These are phyloP conservation scores for Clamator glandarius DNA, from an alignment of 2,797 vertebrate species.

Conservation along the genomic window DNA sequence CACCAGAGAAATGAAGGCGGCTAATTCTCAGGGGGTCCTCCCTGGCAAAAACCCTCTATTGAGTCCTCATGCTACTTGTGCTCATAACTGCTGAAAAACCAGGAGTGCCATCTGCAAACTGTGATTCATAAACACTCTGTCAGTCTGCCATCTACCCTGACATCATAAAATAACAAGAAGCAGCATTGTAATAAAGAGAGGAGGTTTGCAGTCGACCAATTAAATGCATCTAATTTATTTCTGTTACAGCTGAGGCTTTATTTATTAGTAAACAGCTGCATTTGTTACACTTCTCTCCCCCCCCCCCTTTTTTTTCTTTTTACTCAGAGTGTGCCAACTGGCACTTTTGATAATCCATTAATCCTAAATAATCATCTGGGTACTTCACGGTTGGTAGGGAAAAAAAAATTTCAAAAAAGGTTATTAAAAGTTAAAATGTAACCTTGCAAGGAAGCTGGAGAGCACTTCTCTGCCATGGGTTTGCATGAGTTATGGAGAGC, in stretches of 20 bases:
- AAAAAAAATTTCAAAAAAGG: background rate
- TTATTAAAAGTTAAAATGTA: constrained; percentile 70
- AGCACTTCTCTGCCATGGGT: background rate
- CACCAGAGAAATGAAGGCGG: constrained; percentile 79
- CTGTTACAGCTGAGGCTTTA: constrained; percentile 88
- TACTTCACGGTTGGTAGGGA: constrained; percentile 58
- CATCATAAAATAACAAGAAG: constrained; percentile 86
- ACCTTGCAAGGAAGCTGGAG: constrained; percentile 61
- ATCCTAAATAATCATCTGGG: constrained; percentile 82
- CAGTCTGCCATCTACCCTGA: constrained; percentile 85
- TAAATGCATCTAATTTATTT: constrained; percentile 87
- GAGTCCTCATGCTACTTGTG: constrained; percentile 81
- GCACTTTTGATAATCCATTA: constrained; percentile 83
- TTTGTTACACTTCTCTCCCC: constrained; percentile 71
- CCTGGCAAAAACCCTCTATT: constrained; percentile 80
- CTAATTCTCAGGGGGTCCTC: constrained; percentile 83
- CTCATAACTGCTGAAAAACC: constrained; percentile 81
- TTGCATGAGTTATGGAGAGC: constrained; percentile 35
- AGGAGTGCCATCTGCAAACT: constrained; percentile 87
- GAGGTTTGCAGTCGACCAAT: constrained; percentile 83
- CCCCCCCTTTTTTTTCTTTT: constrained; percentile 10
- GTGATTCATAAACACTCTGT: constrained; percentile 88
- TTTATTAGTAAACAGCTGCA: constrained; percentile 88
- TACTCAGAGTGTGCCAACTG: constrained; percentile 78
- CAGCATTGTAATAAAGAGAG: constrained; percentile 84